Conservation (phyloP, 2,113 vertebrate species). For the Chlamydotis undulata region DNA sequence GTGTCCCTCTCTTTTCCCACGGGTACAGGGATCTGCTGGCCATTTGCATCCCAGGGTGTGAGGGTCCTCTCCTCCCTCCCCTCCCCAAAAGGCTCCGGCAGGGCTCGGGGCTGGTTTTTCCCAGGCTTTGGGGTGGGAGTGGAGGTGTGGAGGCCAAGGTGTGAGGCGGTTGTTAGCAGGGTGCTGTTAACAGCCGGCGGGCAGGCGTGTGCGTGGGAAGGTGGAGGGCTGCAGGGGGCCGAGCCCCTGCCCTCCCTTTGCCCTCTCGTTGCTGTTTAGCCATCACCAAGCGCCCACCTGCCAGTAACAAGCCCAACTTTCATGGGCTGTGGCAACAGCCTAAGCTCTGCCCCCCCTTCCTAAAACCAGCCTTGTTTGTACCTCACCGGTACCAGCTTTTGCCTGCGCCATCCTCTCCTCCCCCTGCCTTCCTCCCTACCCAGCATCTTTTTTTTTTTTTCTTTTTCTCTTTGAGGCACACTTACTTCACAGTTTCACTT, state of each 20-base stretch:
- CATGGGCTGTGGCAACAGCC: fast-evolving
- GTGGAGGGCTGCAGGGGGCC: neutral
- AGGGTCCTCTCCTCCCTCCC: slow-evolving; percentile 3
- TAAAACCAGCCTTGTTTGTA: neutral
- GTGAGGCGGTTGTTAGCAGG: slow-evolving; percentile 52
- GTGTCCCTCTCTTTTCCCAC: slow-evolving; percentile 36
- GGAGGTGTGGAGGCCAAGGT: neutral
- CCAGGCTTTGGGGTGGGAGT: slow-evolving; percentile 21
- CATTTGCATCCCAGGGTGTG: neutral
- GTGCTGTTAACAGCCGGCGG: slow-evolving; percentile 32
- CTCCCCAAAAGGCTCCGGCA: neutral
- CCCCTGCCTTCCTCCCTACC: neutral
- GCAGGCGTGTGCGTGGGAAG: slow-evolving; percentile 59
- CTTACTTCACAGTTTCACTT: neutral
- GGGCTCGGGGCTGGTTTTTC: slow-evolving; percentile 2
- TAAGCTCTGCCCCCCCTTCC: fast-evolving
- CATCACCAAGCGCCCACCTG: neutral
- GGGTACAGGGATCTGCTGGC: neutral
- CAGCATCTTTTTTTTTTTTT: neutral
- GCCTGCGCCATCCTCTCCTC: neutral
- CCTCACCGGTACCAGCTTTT: neutral
- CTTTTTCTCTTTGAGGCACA: neutral
- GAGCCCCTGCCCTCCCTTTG: neutral
- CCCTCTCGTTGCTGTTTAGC: neutral
- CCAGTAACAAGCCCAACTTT: neutral